Evolutionary conservation across 1,140 invertebrate genomes (phyloP).

Genomic region (Rhagoletis pomonella): DNA sequence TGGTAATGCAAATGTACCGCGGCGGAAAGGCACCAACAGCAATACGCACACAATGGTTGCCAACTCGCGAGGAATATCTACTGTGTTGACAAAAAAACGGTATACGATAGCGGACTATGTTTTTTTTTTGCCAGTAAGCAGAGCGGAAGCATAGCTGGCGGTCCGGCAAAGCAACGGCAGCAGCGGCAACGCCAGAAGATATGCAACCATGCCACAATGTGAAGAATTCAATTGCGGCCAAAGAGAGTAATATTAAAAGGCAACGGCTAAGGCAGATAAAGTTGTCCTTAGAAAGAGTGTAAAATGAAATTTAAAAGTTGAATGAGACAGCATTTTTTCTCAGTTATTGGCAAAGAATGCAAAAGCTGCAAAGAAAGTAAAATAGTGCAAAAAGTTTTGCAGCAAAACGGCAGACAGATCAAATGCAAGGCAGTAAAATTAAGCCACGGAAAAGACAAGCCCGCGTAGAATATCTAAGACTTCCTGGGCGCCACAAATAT

Average conservation of each 20-base stretch:
- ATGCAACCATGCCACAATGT: slow-evolving; percentile 1
- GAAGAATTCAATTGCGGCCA: slow-evolving; percentile 15
- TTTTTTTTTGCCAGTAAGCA: neutral
- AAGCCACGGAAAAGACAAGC: neutral
- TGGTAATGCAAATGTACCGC: neutral
- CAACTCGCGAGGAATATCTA: neutral
- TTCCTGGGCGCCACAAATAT: neutral
- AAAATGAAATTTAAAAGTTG: slow-evolving; percentile 26
- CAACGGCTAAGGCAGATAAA: slow-evolving; percentile 31
- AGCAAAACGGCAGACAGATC: neutral
- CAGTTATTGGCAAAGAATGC: slow-evolving; percentile 39
- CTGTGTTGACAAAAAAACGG: neutral
- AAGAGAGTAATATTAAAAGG: slow-evolving; percentile 2
- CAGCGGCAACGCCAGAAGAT: neutral
- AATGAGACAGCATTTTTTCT: slow-evolving; percentile 2
- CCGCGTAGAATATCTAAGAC: neutral
- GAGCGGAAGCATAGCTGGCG: slow-evolving; percentile 13
- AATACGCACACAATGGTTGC: neutral
- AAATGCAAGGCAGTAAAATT: neutral
- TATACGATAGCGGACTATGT: neutral
- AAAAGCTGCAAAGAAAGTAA: neutral
- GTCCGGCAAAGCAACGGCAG: neutral
- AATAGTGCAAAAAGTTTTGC: neutral
- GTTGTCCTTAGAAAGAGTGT: neutral
- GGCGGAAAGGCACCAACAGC: neutral